Evolutionary conservation across 2,797 vertebrate genomes (phyloP), one percentile per base, ranked within the genome.

Genomic region (Xiphophorus birchmanni): DNA sequence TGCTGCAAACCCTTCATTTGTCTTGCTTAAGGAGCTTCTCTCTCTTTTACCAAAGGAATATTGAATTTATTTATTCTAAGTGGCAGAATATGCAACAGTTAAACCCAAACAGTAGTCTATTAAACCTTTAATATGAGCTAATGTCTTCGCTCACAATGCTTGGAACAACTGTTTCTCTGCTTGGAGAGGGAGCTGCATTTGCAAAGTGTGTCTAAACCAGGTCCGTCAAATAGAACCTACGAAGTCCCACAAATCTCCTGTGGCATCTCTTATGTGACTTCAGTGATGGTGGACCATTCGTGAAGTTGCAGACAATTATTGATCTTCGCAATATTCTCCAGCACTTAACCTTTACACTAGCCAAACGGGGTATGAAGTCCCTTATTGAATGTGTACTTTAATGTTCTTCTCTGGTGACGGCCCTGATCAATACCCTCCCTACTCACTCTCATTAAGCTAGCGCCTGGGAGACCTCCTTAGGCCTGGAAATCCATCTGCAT

Each of bases 291-390:
- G 87, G 91, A 92, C 94, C 92, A 92, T 94, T 94, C 89, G 83
- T 93, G 93, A 95, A 96, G 95, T 95, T 95, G 91, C 93, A 95
- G 95, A 94, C 94, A 77, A 88, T 93, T 96, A 96, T 96, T 88
- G 96, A 96, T 96, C 94, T 87, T 52, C 79, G 88, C 90, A 90
- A 96, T 96, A 96, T 96, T 96, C 94, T 94, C 93, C 92, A 95
- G 95, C 95, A 95, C 94, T 96, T 96, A 96, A 96, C 96, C 96
- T 96, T 96, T 96, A 96, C 95, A 94, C 95, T 95, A 94, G 95
- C 94, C 74, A 88, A 93, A 95, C 89, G 88, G 85, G 92, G 95
- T 95, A 96, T 96, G 95, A 96, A 96, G 95, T 95, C 93, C 87
- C 87, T 95, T 95, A 96, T 96, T 95, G 95, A 96, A 95, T 96